These are phyloP conservation scores for Setipinna tenuifilis DNA, from an alignment of 2,797 vertebrate species.

Conservation along the genomic window DNA sequence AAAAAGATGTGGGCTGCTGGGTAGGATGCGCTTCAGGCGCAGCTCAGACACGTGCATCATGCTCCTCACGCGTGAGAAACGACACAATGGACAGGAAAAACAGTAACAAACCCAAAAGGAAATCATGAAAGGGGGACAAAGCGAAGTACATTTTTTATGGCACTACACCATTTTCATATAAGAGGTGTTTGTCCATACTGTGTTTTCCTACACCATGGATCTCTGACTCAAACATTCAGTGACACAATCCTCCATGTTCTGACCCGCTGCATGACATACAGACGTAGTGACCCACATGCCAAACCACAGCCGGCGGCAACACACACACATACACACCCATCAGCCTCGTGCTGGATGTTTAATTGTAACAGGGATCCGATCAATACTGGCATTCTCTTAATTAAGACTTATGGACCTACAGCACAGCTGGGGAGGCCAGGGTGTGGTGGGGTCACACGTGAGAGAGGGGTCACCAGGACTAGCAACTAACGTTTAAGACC, in stretches of 20 bases:
- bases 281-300: background rate
- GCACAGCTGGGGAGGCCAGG: background rate
- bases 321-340: background rate
- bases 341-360: background rate
- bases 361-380: background rate
- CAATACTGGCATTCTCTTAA: conserved; percentile 22
- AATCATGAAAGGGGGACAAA: conserved; percentile 19
- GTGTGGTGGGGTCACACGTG: background rate
- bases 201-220: background rate
- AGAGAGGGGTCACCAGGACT: background rate
- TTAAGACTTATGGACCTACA: background rate
- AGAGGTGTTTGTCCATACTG: background rate
- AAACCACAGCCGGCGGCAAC: background rate
- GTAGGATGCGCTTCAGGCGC: background rate
- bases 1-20: background rate
- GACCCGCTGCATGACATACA: background rate
- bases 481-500: background rate
- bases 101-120: background rate
- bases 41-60: background rate
- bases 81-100: background rate
- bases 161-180: conserved; percentile 6
- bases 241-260: background rate
- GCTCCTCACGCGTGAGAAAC: background rate
- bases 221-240: background rate
- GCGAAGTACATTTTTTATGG: background rate